A percentile compares a stretch with the other conserved stretches of the same genome.
These are phyloP conservation scores for Acarapis woodi DNA, from an alignment of 1,140 invertebrate species.

Conservation along the genomic window DNA sequence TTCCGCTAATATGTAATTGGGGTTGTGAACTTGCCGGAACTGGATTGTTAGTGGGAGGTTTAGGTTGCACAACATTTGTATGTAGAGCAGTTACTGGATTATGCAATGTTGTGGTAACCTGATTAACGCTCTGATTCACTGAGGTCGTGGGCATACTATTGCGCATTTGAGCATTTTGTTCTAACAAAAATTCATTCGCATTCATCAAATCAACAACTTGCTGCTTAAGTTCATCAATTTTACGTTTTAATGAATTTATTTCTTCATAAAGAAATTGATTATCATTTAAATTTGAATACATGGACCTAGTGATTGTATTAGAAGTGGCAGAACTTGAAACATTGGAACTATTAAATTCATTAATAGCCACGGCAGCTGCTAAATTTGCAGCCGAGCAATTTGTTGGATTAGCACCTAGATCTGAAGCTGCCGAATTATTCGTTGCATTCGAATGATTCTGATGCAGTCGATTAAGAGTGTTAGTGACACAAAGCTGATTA, in stretches of 20 bases:
- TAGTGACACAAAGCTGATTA: background rate
- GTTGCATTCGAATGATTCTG: background rate
- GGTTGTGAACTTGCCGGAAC: background rate
- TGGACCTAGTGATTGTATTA: no score
- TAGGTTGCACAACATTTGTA: no score
- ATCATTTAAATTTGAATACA: background rate
- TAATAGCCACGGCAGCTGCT: background rate
- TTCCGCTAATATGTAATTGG: no score
- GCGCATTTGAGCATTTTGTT: conserved; percentile 44
- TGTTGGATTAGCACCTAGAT: no score
- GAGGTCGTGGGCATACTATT: conserved; percentile 7
- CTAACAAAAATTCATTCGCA: conserved; percentile 45
- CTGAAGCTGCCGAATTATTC: no score
- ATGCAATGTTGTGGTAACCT: no score
- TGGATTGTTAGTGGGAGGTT: background rate
- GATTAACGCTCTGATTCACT: background rate
- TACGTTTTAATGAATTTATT: conserved; percentile 33
- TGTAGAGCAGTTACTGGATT: no score
- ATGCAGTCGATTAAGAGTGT: background rate
- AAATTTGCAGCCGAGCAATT: no score
- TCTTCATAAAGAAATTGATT: conserved; percentile 31
- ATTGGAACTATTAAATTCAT: background rate
- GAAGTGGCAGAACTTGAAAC: background rate
- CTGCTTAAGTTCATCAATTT: conserved; percentile 40
- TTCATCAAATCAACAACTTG: conserved; percentile 36